Evolutionary conservation across 2,888 invertebrate species (phyloP).

Genomic region (Temnothorax unifasciatus): DNA sequence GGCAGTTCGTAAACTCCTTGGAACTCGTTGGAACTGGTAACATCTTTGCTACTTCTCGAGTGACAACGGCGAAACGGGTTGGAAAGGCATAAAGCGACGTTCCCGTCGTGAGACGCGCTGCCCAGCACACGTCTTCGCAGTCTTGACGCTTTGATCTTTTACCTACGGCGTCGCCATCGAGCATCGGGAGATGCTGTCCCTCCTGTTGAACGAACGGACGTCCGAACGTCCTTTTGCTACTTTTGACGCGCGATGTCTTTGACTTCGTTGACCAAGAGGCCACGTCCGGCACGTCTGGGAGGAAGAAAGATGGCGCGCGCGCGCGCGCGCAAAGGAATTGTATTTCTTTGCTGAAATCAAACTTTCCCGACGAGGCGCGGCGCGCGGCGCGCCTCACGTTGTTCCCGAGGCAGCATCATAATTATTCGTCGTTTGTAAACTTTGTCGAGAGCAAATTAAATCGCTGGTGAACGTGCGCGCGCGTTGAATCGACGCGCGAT

Average conservation of each 20-base stretch:
- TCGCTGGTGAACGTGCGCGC: not conserved
- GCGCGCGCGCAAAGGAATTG: not conserved
- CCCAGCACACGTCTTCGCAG: not conserved
- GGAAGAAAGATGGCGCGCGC: not conserved
- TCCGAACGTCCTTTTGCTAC: constrained; percentile 49
- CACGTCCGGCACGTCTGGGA: not conserved
- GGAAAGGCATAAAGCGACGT: constrained; percentile 61
- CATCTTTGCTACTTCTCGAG: constrained; percentile 74
- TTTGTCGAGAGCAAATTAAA: not conserved
- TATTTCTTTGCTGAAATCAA: constrained; percentile 37
- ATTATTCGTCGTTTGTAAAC: constrained; percentile 15
- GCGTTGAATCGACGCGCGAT: not conserved
- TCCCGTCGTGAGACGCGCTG: constrained; percentile 10
- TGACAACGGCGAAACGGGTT: constrained; percentile 69
- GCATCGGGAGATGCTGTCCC: constrained; percentile 8
- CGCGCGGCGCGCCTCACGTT: not conserved
- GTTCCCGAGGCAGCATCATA: not conserved
- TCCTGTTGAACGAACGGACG: constrained; percentile 44
- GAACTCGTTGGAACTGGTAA: constrained; percentile 78
- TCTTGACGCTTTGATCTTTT: constrained; percentile 72
- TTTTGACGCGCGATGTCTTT: constrained; percentile 65
- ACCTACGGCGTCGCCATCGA: constrained; percentile 56
- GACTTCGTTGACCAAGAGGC: constrained; percentile 64
- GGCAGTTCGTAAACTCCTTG: constrained; percentile 73
- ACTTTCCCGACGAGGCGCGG: constrained; percentile 20